Evolutionary conservation across 2,888 invertebrate species (phyloP).

Genomic region (Cerastoderma edule): DNA sequence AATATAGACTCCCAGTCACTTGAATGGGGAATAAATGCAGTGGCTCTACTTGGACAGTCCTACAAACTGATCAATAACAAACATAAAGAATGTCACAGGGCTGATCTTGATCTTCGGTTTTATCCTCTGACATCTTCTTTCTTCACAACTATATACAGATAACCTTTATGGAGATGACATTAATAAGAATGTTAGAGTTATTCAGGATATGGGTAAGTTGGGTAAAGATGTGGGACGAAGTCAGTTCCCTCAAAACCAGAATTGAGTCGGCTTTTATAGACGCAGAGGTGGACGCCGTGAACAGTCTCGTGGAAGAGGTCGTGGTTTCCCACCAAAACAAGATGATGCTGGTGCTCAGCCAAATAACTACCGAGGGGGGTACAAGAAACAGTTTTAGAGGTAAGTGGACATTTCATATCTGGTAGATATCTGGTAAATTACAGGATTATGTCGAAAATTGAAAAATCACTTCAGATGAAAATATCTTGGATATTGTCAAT

Average conservation of each 20-base stretch:
- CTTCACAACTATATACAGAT: slow-evolving; percentile 32
- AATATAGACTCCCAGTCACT: too few relatives aligned
- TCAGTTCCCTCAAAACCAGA: not conserved
- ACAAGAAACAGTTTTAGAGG: slow-evolving; percentile 36
- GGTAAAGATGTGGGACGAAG: slow-evolving; percentile 10
- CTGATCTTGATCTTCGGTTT: slow-evolving; percentile 35
- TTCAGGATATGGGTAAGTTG: slow-evolving; percentile 35
- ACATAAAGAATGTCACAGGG: too few relatives aligned
- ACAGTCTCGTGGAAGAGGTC: slow-evolving; percentile 9
- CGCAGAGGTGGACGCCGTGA: slow-evolving; percentile 15
- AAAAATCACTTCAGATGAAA: slow-evolving; percentile 43
- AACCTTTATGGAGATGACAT: slow-evolving; percentile 41
- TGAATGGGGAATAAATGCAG: too few relatives aligned
- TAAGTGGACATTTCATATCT: slow-evolving; percentile 25
- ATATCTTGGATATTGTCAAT: slow-evolving; percentile 28
- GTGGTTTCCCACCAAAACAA: not conserved
- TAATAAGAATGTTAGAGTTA: slow-evolving; percentile 41
- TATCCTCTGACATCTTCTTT: slow-evolving; percentile 34
- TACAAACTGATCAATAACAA: too few relatives aligned
- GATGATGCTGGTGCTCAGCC: not conserved
- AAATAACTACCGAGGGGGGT: slow-evolving; percentile 26
- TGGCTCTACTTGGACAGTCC: too few relatives aligned
- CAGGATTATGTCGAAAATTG: slow-evolving; percentile 43
- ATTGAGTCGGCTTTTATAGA: slow-evolving; percentile 26
- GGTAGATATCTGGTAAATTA: too few relatives aligned